Evolutionary conservation across 2,888 invertebrate species (phyloP).

Genomic region (Phlogophora meticulosa): DNA sequence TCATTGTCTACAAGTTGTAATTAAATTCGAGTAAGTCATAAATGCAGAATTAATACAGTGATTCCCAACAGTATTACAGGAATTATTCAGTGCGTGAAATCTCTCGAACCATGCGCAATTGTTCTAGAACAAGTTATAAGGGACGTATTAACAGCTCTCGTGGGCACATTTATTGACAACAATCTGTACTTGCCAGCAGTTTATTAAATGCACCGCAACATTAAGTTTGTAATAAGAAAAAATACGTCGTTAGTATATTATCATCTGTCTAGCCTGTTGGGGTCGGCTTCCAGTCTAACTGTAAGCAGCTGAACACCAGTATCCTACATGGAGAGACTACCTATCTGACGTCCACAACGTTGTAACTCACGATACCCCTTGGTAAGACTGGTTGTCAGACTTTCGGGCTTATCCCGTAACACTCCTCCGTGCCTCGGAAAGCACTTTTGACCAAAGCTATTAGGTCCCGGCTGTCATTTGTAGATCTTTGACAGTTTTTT

Average conservation of each 20-base stretch:
- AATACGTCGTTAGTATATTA: neutral
- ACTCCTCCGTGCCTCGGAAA: too few species aligned
- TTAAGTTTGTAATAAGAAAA: constrained; percentile 30
- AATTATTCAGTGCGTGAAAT: constrained; percentile 2
- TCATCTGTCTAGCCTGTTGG: too few species aligned
- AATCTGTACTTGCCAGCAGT: constrained; percentile 68
- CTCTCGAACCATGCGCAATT: constrained; percentile 1
- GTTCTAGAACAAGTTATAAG: constrained; percentile 25
- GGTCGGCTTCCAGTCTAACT: too few species aligned
- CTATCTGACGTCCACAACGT: too few species aligned
- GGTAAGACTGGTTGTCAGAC: too few species aligned
- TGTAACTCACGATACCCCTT: too few species aligned
- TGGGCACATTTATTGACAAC: constrained; percentile 69
- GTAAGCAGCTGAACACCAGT: too few species aligned
- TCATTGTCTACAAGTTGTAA: neutral
- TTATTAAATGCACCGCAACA: constrained; percentile 58
- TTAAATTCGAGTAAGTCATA: neutral
- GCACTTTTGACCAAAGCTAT: too few species aligned
- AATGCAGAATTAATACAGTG: neutral
- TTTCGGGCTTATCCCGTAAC: too few species aligned
- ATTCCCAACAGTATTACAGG: neutral
- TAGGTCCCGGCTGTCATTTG: too few species aligned
- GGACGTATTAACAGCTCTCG: constrained; percentile 55
- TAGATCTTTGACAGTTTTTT: too few species aligned
- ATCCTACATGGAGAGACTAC: too few species aligned